Evolutionary conservation across 2,888 invertebrate genomes (phyloP), one percentile per base, ranked within the genome.

Genomic region (Hofmannophila pseudospretella): DNA sequence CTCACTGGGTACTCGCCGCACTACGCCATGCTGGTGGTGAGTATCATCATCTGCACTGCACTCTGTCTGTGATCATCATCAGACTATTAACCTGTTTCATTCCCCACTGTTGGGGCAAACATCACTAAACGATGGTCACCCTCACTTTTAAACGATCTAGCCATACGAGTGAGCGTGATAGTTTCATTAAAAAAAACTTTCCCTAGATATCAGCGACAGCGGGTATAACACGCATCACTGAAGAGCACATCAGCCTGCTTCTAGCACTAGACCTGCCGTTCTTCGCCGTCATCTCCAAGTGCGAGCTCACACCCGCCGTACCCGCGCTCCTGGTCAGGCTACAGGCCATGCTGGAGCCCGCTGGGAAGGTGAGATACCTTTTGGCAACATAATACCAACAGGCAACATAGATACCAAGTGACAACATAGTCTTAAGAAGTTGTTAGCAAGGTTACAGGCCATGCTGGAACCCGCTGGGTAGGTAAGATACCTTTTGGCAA

Each of bases 261-360:
- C 84, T 93, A 0, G 95, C 95, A 0, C 70, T 96, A 29, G 92
- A 94, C 53, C 90, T 95, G 56, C 98, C 99, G 0, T 94, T 98
- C 72, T 97, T 98, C 70, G 93, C 97, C 9, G 95, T 98, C 1
- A 90, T 99, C 41, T 97, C 95, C 42, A 99, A 99, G 88, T 93
- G 93, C 38, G 99, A 99, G 77, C 88, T 96, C 38, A 93, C 94
- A n/a, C 79, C 92, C 90, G 40, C 92, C 90, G 40, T n/a, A 0
- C 54, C 93, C 92, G 69, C 90, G 88, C 57, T 92, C 92, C 23
- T 98, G 93, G 9, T 94, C 91, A 39, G 32, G 0, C 46, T 66
- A n/a, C 60, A 82, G 19, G 42, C 13, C 8, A 37, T 73, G 0
- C 49, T 79, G 11, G 45, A 44, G 0, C 39, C 49, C 0, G 47